phyloP scores from a whole-genome alignment of 2,888 invertebrate species.

The Coleophora deauratella region DNA sequence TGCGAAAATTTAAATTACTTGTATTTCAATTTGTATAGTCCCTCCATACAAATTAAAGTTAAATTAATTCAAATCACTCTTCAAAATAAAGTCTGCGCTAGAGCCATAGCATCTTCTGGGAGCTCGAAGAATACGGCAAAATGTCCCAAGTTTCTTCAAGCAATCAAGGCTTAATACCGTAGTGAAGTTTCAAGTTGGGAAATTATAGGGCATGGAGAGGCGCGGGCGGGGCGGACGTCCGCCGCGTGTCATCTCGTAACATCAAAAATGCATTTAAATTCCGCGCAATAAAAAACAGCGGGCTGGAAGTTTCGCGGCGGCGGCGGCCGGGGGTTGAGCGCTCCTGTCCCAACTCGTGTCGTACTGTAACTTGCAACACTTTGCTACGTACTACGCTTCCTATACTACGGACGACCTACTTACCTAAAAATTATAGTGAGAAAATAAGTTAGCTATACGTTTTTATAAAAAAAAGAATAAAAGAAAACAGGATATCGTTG shows the following conservation, averaged over 20 bases:
- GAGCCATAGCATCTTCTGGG: slow-evolving; percentile 65
- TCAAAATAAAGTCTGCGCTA: slow-evolving; percentile 65
- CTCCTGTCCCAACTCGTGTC: slow-evolving; percentile 38
- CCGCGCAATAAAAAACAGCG: slow-evolving; percentile 73
- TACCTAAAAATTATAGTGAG: slow-evolving; percentile 33
- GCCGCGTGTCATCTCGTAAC: slow-evolving; percentile 74
- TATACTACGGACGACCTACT: slow-evolving; percentile 31
- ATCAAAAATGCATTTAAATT: slow-evolving; percentile 76
- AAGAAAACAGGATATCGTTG: too few relatives aligned
- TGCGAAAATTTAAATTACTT: too few relatives aligned
- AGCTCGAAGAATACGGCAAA: slow-evolving; percentile 70
- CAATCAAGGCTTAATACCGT: slow-evolving; percentile 74
- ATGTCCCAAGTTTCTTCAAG: slow-evolving; percentile 73
- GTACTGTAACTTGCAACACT: slow-evolving; percentile 29
- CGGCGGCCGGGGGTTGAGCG: slow-evolving; percentile 54
- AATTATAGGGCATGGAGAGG: slow-evolving; percentile 64
- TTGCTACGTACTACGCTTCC: slow-evolving; percentile 42
- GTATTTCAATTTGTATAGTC: slow-evolving; percentile 11
- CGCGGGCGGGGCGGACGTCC: slow-evolving; percentile 54
- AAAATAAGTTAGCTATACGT: slow-evolving; percentile 22
- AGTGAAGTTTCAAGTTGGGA: slow-evolving; percentile 73
- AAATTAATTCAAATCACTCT: slow-evolving; percentile 64
- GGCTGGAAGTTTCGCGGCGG: slow-evolving; percentile 64
- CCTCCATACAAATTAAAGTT: slow-evolving; percentile 37
- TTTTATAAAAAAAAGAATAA: too few relatives aligned